These are phyloP conservation scores for Aphelenchoides bicaudatus DNA, from an alignment of 2,888 invertebrate species.

Conservation along the genomic window DNA sequence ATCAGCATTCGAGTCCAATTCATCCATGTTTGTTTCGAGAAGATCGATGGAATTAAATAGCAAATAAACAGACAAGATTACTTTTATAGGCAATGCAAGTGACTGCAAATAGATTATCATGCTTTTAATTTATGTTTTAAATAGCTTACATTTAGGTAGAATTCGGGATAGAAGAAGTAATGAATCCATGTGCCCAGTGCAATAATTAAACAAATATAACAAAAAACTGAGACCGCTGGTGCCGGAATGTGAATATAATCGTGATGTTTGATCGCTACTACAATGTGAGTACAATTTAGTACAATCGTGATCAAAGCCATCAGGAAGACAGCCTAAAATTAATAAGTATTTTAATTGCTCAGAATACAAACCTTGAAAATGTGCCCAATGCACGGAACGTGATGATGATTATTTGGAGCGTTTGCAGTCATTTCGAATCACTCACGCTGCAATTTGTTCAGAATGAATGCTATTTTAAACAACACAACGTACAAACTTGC, in stretches of 20 bases:
- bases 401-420: too few relatives aligned
- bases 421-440: too few relatives aligned
- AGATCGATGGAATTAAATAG: constrained; percentile 3
- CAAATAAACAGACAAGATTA: background rate
- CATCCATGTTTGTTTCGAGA: background rate
- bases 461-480: too few relatives aligned
- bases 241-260: constrained; percentile 1
- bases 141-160: constrained; percentile 1
- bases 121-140: too few relatives aligned
- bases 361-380: too few relatives aligned
- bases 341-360: too few relatives aligned
- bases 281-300: background rate
- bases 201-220: background rate
- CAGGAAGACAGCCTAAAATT: background rate
- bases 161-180: constrained; percentile 13
- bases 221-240: background rate
- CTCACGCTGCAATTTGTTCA: too few relatives aligned
- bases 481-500: too few relatives aligned
- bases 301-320: background rate
- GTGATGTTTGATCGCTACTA: background rate
- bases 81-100: constrained; percentile 4
- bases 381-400: too few relatives aligned
- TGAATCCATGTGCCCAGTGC: background rate
- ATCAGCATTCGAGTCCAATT: background rate
- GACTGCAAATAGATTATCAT: too few relatives aligned